Evolutionary conservation across 2,797 vertebrate species (phyloP).

Genomic region (Manis crassicaudata): DNA sequence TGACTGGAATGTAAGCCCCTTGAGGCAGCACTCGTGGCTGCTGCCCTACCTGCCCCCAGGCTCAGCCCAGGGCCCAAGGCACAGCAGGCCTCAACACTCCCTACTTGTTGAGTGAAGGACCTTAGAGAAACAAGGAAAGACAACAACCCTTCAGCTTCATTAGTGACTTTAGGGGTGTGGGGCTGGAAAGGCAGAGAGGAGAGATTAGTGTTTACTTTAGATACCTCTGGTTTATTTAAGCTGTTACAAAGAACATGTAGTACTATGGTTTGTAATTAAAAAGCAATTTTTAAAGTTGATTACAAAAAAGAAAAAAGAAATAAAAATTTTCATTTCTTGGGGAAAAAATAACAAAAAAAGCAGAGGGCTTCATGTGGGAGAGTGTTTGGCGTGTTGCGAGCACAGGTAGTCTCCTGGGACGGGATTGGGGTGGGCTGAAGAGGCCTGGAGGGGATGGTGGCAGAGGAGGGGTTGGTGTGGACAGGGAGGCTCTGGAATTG

Average conservation of each 20-base stretch:
- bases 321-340: conserved; percentile 65
- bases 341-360: neutral
- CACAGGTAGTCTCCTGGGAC: neutral
- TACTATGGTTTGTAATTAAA: conserved; percentile 59
- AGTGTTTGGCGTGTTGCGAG: neutral
- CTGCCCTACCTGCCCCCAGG: neutral
- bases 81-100: neutral
- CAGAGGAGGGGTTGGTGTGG: neutral
- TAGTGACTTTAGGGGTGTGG: neutral
- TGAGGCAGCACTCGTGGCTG: neutral
- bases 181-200: neutral
- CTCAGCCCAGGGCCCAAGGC: neutral
- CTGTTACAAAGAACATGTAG: conserved; percentile 42
- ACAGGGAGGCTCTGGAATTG: neutral
- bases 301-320: conserved; percentile 49
- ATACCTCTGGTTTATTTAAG: conserved; percentile 31
- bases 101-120: neutral
- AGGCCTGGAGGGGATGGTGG: neutral
- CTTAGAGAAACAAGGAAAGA: neutral
- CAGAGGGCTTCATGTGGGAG: neutral
- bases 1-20: neutral
- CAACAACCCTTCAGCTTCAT: fast-evolving
- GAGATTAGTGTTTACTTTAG: neutral
- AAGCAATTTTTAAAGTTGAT: conserved; percentile 69
- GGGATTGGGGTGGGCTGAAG: neutral